phyloP scores from a whole-genome alignment of 92 coral and sea anemone genomes.

The Porites evermanni region DNA sequence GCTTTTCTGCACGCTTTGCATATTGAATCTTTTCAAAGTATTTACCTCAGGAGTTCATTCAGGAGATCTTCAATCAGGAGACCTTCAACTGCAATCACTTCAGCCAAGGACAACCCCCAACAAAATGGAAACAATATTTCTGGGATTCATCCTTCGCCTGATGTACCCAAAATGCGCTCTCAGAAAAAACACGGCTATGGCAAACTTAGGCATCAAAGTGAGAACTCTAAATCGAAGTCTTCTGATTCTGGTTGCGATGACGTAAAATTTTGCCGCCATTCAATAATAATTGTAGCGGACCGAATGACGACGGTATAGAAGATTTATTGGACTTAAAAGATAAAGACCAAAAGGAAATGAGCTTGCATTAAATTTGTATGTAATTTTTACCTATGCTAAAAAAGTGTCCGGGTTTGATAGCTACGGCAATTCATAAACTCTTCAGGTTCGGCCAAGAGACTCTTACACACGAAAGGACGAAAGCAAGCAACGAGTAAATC shows the following conservation, averaged over 20 bases:
- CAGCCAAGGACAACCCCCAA: neutral
- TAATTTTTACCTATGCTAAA: no score
- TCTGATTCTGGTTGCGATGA: conserved; percentile 22
- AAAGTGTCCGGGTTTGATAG: no score
- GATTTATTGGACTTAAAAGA: neutral
- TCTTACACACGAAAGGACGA: no score
- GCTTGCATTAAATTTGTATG: no score
- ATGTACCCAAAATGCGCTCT: neutral
- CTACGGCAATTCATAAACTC: no score
- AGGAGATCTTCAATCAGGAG: neutral
- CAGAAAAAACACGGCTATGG: conserved; percentile 20
- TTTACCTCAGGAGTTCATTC: conserved; percentile 14
- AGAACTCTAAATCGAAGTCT: conserved; percentile 15
- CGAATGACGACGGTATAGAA: conserved; percentile 28
- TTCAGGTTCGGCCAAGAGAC: no score
- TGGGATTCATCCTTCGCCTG: neutral
- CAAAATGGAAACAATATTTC: conserved; percentile 19
- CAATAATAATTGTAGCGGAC: conserved; percentile 24
- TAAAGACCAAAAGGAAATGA: neutral
- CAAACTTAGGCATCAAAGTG: conserved; percentile 15
- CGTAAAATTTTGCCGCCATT: neutral
- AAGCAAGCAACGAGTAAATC: no score
- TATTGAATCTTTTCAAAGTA: conserved; percentile 54
- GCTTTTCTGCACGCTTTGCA: conserved; percentile 85
- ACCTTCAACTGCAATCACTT: neutral